A percentile compares a stretch with the other conserved stretches of the same genome.
phyloP scores from a whole-genome alignment of 2,888 invertebrate genomes.

The Amphimallon solstitiale region DNA sequence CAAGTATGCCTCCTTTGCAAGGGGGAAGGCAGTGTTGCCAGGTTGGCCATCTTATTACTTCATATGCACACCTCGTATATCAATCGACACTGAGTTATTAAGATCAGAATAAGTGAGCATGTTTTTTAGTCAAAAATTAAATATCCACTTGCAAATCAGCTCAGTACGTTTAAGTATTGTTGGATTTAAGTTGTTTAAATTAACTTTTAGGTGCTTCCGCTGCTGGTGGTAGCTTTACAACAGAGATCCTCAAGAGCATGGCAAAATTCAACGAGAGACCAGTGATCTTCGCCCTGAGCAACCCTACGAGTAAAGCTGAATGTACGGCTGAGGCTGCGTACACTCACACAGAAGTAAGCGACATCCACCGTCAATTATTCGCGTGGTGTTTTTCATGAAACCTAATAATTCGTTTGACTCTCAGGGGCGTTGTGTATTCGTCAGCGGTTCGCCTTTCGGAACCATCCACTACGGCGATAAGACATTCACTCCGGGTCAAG shows the following conservation, averaged over 20 bases:
- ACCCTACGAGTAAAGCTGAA: slow-evolving; percentile 97
- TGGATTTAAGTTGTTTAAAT: not conserved
- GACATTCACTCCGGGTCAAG: slow-evolving; percentile 88
- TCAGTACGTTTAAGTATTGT: not conserved
- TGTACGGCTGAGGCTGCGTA: slow-evolving; percentile 98
- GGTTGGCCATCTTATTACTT: no score
- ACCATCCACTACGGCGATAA: slow-evolving; percentile 83
- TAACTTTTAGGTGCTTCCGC: slow-evolving; percentile 84
- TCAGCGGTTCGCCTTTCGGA: slow-evolving; percentile 96
- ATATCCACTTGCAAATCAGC: no score
- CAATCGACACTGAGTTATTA: no score
- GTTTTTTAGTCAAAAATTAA: no score
- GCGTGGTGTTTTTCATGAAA: not conserved
- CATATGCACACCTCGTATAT: no score
- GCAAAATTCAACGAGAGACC: slow-evolving; percentile 86
- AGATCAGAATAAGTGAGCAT: no score
- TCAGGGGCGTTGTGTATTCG: slow-evolving; percentile 94
- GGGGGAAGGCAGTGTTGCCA: no score
- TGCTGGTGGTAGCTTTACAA: slow-evolving; percentile 89
- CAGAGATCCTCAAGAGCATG: slow-evolving; percentile 88
- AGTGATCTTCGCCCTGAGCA: slow-evolving; percentile 95
- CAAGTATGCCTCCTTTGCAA: not conserved
- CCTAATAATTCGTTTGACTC: not conserved
- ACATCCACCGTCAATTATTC: no score
- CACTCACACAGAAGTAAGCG: slow-evolving; percentile 81